Evolutionary conservation across 2,797 vertebrate genomes (phyloP), one percentile per base, ranked within the genome.

Genomic region (Podarcis lilfordi): DNA sequence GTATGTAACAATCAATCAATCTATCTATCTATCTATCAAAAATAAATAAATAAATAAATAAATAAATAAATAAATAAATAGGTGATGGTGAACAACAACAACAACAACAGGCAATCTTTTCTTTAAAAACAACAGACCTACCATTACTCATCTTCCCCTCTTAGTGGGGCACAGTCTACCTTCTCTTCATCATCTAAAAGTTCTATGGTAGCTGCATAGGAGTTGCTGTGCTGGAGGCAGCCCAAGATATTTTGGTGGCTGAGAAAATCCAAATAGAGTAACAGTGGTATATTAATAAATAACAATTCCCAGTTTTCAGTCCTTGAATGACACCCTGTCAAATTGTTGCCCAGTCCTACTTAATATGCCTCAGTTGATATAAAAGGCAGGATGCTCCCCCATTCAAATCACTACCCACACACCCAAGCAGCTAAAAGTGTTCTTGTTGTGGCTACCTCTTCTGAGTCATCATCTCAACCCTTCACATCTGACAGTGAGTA

Each of bases 231-330:
- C 13, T 64, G 61, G 21, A 59, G 45, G n/a, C 55, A 50, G 50
- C n/a, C 50, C 77, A 50, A 32, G 29, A 74, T 86, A 80, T 68
- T 81, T 87, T 77, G 15, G 27, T 83, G 23, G 21, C 8, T 77
- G 75, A 77, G 45, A 55, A 79, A 55, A 79, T 79, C 87, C 11
- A 6, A 91, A 88, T 86, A 19, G 8, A 32, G 84, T 81, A 88
- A 75, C 21, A 19, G 72, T 21, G 32, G 6, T 69, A n/a, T 69
- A 69, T 4, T n/a, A 29, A n/a, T 69, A 29, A 69, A n/a, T 13
- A 69, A n/a, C 9, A 69, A 69, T n/a, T 4, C 8, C 8, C 25
- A 29, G 25, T 69, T 69, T 69, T 10, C 27, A 9, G 27, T 29
- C 68, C 68, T 69, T 69, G 9, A 69, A 69, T 69, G 68, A 10